phyloP scores from a whole-genome alignment of 2,797 vertebrate species.

The Pseudomugil gertrudae region DNA sequence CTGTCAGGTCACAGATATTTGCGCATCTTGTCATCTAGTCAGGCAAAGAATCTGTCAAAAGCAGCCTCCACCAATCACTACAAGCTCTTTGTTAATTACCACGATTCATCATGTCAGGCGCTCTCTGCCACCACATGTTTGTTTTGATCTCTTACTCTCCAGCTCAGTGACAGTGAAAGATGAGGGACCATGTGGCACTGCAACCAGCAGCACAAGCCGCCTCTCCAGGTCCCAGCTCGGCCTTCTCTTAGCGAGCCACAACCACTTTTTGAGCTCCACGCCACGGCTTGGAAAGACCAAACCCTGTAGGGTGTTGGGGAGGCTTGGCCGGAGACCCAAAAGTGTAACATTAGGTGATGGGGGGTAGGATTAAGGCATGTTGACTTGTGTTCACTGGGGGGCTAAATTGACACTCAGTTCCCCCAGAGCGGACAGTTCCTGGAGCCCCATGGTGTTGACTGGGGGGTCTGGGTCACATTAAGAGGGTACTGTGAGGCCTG shows the following conservation, averaged over 20 bases:
- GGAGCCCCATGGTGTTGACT: slow-evolving; percentile 69
- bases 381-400: slow-evolving; percentile 79
- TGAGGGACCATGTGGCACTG: slow-evolving; percentile 76
- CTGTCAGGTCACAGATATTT: slow-evolving; percentile 61
- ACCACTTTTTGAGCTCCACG: slow-evolving; percentile 31
- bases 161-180: slow-evolving; percentile 80
- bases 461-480: slow-evolving; percentile 75
- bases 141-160: slow-evolving; percentile 82
- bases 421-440: slow-evolving; percentile 74
- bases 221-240: slow-evolving; percentile 27
- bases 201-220: slow-evolving; percentile 46
- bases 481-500: slow-evolving; percentile 68
- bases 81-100: slow-evolving; percentile 66
- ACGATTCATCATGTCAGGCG: slow-evolving; percentile 76
- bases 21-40: slow-evolving; percentile 47
- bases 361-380: slow-evolving; percentile 81
- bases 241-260: slow-evolving; percentile 1
- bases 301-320: slow-evolving; percentile 47
- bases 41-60: slow-evolving; percentile 52
- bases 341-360: slow-evolving; percentile 82
- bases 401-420: slow-evolving; percentile 75
- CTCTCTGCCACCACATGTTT: slow-evolving; percentile 79
- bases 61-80: slow-evolving; percentile 60
- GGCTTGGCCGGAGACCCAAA: slow-evolving; percentile 67
- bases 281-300: slow-evolving; percentile 31